Conservation (phyloP, 2,797 vertebrate species). For the Platyrinchus mystaceus region DNA sequence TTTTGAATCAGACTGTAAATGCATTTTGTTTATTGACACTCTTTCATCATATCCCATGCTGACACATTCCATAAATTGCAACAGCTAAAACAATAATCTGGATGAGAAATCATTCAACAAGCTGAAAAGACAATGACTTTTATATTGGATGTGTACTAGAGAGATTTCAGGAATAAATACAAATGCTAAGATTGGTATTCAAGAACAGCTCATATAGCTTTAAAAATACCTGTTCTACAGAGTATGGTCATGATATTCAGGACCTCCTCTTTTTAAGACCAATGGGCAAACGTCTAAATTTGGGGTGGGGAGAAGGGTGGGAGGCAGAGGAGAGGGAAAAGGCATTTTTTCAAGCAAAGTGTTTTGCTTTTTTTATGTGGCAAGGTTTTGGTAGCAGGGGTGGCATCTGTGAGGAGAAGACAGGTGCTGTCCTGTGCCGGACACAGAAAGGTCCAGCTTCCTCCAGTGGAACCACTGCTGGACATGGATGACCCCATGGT, state of each 20-base stretch:
- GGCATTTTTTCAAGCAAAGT: background rate
- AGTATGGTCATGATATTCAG: background rate
- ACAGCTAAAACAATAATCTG: background rate
- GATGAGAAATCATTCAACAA: background rate
- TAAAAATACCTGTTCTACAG: background rate
- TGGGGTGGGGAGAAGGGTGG: rapidly evolving
- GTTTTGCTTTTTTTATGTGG: background rate
- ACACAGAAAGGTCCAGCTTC: background rate
- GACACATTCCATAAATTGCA: background rate
- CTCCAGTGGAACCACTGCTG: background rate
- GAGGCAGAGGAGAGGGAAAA: background rate
- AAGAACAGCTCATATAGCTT: background rate
- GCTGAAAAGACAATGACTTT: background rate
- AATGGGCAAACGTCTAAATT: background rate
- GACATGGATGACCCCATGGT: background rate
- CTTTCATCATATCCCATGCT: background rate
- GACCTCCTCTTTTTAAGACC: background rate
- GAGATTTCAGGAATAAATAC: background rate
- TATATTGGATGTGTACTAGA: background rate
- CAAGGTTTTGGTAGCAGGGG: background rate
- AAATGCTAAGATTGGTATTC: background rate
- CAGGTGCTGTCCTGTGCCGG: background rate
- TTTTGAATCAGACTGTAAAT: background rate
- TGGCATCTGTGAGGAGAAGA: background rate
- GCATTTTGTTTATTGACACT: background rate